phyloP scores from a whole-genome alignment of 2,797 vertebrate species.

The Parauchenoglanis ngamensis region DNA sequence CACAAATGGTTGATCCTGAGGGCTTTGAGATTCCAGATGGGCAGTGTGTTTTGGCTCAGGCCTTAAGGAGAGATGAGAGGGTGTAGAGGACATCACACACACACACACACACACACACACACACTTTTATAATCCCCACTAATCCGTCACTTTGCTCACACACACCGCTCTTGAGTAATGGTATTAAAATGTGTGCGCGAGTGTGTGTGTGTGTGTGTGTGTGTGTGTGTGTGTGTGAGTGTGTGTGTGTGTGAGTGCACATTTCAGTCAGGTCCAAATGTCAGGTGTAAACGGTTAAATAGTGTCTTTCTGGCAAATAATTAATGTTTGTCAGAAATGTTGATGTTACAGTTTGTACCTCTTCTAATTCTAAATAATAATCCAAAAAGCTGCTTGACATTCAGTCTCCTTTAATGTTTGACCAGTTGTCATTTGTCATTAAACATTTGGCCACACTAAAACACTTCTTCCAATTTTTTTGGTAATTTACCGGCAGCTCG shows the following conservation, averaged over 20 bases:
- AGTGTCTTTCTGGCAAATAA: neutral
- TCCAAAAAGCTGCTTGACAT: no score
- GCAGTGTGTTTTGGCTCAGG: conserved; percentile 47
- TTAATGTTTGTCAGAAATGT: no score
- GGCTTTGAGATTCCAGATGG: conserved; percentile 63
- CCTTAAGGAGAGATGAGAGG: conserved; percentile 65
- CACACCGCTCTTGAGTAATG: conserved; percentile 44
- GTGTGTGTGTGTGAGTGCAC: neutral
- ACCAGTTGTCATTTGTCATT: no score
- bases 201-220: conserved; percentile 3
- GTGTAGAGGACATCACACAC: conserved; percentile 44
- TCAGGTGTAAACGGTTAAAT: neutral
- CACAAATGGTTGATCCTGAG: conserved; percentile 68
- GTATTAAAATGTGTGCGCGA: conserved; percentile 23
- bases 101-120: conserved; percentile 35
- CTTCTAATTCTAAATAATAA: neutral
- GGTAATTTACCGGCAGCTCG: no score
- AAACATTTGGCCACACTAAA: no score
- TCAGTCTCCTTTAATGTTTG: no score
- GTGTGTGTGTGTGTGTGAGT: no score
- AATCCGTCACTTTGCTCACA: conserved; percentile 64
- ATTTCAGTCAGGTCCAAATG: neutral
- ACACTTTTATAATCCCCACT: conserved; percentile 62
- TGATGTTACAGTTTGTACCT: neutral
- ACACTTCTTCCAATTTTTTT: no score